phyloP scores from a whole-genome alignment of 2,797 vertebrate genomes.

The Nannoperca australis region DNA sequence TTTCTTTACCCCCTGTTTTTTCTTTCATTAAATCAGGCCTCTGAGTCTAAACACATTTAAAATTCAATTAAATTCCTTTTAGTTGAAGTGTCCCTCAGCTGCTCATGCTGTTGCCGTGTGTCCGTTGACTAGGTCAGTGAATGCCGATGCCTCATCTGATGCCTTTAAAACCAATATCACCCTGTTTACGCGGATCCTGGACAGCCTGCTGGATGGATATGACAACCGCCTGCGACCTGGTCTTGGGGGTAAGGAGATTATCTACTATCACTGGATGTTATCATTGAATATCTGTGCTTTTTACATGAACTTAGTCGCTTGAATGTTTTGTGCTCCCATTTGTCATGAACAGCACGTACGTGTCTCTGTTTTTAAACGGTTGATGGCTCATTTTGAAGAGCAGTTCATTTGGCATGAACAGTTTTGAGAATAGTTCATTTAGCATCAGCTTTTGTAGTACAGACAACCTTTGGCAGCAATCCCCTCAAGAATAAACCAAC shows the following conservation, averaged over 20 bases:
- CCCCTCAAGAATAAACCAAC: slow-evolving; percentile 55
- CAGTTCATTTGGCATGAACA: no score
- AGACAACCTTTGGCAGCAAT: slow-evolving; percentile 59
- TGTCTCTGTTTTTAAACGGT: slow-evolving; percentile 27
- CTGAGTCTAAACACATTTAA: slow-evolving; percentile 26
- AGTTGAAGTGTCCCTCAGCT: slow-evolving; percentile 16
- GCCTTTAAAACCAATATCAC: slow-evolving; percentile 98
- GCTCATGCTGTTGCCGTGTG: slow-evolving; percentile 37
- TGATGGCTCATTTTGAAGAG: slow-evolving; percentile 55
- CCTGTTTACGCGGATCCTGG: slow-evolving; percentile 97
- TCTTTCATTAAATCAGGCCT: slow-evolving; percentile 32
- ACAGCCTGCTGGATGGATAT: slow-evolving; percentile 97
- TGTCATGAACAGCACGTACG: slow-evolving; percentile 24
- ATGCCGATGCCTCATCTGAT: slow-evolving; percentile 90
- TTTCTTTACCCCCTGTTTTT: slow-evolving; percentile 1
- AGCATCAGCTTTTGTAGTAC: slow-evolving; percentile 53
- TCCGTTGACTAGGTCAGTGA: slow-evolving; percentile 86
- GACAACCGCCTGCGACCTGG: slow-evolving; percentile 98
- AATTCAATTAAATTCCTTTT: slow-evolving; percentile 27
- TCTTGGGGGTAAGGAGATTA: slow-evolving; percentile 91
- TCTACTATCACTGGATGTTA: not conserved
- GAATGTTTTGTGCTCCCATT: not conserved
- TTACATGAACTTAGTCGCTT: not conserved
- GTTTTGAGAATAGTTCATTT: slow-evolving; percentile 44
- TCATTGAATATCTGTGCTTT: not conserved